A percentile compares a stretch with the other conserved stretches of the same genome.
phyloP scores from a whole-genome alignment of 1,140 invertebrate species.

The Trachymyrmex septentrionalis region DNA sequence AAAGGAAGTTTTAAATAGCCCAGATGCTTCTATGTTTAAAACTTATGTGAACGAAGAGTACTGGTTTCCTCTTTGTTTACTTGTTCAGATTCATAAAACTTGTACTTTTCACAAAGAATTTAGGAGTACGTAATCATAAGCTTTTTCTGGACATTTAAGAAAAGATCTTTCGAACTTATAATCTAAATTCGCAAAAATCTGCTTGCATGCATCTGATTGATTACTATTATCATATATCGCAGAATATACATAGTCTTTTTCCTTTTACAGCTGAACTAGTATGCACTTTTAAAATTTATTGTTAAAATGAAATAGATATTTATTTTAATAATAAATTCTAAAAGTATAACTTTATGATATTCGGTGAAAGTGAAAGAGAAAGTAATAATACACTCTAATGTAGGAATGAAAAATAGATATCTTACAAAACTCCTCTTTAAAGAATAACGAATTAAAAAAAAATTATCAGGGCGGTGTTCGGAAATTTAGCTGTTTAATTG shows the following conservation, averaged over 20 bases:
- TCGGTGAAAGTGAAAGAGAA: no score
- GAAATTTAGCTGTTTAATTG: slow-evolving; percentile 41
- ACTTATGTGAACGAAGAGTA: neutral
- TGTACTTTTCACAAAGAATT: neutral
- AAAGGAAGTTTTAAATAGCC: neutral
- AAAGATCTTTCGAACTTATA: neutral
- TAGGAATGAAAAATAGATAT: neutral
- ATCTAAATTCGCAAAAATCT: neutral
- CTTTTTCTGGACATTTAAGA: neutral
- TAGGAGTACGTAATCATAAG: neutral
- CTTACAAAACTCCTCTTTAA: neutral
- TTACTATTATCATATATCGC: no score
- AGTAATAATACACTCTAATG: no score
- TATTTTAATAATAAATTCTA: no score
- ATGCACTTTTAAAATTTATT: no score
- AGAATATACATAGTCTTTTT: no score
- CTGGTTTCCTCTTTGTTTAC: neutral
- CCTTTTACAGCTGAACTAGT: no score
- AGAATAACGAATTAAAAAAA: neutral
- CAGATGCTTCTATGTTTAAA: neutral
- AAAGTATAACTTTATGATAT: no score
- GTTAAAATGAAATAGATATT: no score
- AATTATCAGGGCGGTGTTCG: neutral
- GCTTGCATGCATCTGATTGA: neutral
- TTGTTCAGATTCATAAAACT: neutral